These are phyloP conservation scores for Synergus itoensis DNA, from an alignment of 2,888 invertebrate species.

Conservation along the genomic window DNA sequence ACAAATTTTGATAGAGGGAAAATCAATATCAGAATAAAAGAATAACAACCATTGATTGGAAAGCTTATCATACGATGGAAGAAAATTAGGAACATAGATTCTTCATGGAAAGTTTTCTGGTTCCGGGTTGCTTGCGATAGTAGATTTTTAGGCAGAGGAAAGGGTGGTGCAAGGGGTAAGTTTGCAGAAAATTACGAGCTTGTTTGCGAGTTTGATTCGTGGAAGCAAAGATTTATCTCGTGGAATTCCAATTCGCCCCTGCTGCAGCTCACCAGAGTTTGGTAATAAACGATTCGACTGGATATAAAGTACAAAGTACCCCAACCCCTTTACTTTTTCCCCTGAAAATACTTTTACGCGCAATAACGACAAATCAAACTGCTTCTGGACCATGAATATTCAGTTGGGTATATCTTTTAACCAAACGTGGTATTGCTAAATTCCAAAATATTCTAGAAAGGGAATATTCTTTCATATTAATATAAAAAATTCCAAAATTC, in stretches of 20 bases:
- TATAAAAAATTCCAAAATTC: no score
- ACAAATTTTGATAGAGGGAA: background rate
- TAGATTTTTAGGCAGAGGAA: background rate
- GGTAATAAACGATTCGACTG: conserved; percentile 32
- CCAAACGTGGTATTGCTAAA: background rate
- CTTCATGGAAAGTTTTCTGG: conserved; percentile 27
- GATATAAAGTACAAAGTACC: conserved; percentile 32
- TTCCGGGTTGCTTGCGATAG: background rate
- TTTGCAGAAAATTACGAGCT: conserved; percentile 37
- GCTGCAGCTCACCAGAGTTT: conserved; percentile 19
- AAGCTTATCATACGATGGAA: background rate
- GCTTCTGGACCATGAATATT: background rate
- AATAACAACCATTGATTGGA: background rate
- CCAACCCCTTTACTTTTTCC: background rate
- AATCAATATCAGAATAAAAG: background rate
- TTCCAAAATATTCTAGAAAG: background rate
- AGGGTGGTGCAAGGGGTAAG: background rate
- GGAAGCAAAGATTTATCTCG: conserved; percentile 31
- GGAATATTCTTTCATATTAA: no score
- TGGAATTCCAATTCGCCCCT: conserved; percentile 41
- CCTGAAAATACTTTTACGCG: background rate
- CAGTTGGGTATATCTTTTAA: background rate
- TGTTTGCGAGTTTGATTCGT: conserved; percentile 43
- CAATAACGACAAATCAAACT: conserved; percentile 3
- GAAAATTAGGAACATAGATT: conserved; percentile 17